These are phyloP conservation scores for Lipotes vexillifer DNA, from an alignment of 2,113 vertebrate species.

Conservation along the genomic window DNA sequence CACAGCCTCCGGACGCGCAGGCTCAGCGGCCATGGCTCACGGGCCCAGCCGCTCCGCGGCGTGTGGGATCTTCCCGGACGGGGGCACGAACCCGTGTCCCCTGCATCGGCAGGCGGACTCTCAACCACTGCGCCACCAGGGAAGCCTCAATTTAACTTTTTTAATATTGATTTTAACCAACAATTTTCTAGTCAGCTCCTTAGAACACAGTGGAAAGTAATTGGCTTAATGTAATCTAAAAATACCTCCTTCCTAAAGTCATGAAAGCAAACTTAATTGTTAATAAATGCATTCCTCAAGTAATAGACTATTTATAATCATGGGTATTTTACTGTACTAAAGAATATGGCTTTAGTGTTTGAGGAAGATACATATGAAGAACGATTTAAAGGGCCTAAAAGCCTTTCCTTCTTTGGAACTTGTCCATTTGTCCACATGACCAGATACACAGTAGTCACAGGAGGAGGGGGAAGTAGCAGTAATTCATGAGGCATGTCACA, in stretches of 20 bases:
- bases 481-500: not conserved
- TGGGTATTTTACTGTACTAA: not conserved
- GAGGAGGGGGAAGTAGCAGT: not conserved
- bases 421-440: not conserved
- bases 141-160: not conserved
- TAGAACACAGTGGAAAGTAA: not conserved
- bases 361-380: not conserved
- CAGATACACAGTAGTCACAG: not conserved
- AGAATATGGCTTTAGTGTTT: not conserved
- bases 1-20: too few relatives aligned
- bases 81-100: too few relatives aligned
- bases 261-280: not conserved
- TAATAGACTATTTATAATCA: not conserved
- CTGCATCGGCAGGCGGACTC: too few relatives aligned
- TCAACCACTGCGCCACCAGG: too few relatives aligned
- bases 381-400: not conserved
- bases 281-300: not conserved
- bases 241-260: not conserved
- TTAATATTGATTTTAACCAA: not conserved
- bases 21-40: too few relatives aligned
- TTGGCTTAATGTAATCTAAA: not conserved
- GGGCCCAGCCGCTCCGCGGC: too few relatives aligned
- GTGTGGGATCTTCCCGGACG: too few relatives aligned
- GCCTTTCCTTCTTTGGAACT: not conserved
- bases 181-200: not conserved